Evolutionary conservation across 2,888 invertebrate genomes (phyloP).

Genomic region (Rapana venosa): DNA sequence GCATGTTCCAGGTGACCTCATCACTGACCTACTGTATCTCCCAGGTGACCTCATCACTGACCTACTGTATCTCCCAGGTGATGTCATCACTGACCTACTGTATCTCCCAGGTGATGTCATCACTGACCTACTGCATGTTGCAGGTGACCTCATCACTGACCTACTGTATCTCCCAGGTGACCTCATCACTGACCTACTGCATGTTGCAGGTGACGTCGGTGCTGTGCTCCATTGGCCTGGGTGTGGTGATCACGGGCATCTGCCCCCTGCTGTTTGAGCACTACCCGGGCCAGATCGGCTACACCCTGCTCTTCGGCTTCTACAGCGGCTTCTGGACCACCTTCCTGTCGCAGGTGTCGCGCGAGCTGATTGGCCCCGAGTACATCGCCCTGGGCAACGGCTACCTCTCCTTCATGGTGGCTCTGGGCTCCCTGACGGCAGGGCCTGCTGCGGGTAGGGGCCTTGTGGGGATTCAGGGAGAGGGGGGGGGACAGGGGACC

Average conservation of each 20-base stretch:
- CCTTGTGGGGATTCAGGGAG: not conserved
- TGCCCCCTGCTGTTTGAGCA: conserved; percentile 72
- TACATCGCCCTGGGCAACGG: conserved; percentile 74
- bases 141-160: too few relatives aligned
- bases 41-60: too few relatives aligned
- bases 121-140: too few relatives aligned
- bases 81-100: too few relatives aligned
- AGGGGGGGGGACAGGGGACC: not conserved
- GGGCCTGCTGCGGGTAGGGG: conserved; percentile 71
- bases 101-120: too few relatives aligned
- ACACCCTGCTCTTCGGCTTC: conserved; percentile 74
- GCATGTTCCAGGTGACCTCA: too few relatives aligned
- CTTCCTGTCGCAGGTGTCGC: conserved; percentile 70
- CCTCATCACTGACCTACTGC: too few relatives aligned
- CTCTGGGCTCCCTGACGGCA: conserved; percentile 70
- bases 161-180: too few relatives aligned
- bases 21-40: too few relatives aligned
- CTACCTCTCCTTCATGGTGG: conserved; percentile 73
- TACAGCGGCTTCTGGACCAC: conserved; percentile 77
- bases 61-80: too few relatives aligned
- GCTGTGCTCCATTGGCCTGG: conserved; percentile 70
- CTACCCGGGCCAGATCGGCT: conserved; percentile 75
- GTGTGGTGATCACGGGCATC: conserved; percentile 73
- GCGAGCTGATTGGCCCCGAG: conserved; percentile 72
- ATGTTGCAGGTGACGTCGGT: conserved; percentile 63